Evolutionary conservation across 1,140 invertebrate genomes (phyloP).

Genomic region (Parapsyche elsis): DNA sequence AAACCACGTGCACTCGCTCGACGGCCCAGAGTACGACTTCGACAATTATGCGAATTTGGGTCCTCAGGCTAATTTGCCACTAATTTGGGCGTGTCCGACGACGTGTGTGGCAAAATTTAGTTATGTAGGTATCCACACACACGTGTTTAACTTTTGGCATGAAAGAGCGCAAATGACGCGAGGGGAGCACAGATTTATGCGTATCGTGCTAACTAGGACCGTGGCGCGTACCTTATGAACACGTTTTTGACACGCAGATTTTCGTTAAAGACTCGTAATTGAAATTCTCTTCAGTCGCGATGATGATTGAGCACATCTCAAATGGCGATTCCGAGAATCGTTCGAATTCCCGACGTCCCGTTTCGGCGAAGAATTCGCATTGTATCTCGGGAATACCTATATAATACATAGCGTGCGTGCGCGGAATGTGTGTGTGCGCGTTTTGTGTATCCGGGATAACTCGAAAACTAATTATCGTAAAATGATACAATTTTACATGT

Average conservation of each 20-base stretch:
- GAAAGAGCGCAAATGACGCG: too few species aligned
- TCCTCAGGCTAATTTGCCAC: slow-evolving; percentile 35
- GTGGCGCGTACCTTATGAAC: too few species aligned
- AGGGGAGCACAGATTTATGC: slow-evolving; percentile 26
- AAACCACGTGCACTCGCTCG: background rate
- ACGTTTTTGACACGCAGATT: slow-evolving; percentile 33
- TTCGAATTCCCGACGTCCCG: background rate
- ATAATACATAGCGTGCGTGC: background rate
- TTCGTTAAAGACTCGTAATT: background rate
- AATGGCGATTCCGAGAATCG: slow-evolving; percentile 23
- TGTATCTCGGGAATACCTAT: background rate
- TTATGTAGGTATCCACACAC: background rate
- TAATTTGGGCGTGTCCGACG: slow-evolving; percentile 39
- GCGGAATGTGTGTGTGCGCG: too few species aligned
- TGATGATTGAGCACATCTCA: slow-evolving; percentile 36
- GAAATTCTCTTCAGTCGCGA: background rate
- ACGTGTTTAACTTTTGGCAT: too few species aligned
- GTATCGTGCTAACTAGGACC: background rate
- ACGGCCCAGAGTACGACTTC: background rate
- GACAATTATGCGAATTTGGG: slow-evolving; percentile 22
- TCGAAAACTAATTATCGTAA: too few species aligned
- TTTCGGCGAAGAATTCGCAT: background rate
- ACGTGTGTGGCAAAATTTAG: slow-evolving; percentile 20
- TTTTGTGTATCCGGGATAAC: too few species aligned
- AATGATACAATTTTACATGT: too few species aligned